Evolutionary conservation across 2,113 vertebrate species (phyloP).

Genomic region (Noturus placidus): DNA sequence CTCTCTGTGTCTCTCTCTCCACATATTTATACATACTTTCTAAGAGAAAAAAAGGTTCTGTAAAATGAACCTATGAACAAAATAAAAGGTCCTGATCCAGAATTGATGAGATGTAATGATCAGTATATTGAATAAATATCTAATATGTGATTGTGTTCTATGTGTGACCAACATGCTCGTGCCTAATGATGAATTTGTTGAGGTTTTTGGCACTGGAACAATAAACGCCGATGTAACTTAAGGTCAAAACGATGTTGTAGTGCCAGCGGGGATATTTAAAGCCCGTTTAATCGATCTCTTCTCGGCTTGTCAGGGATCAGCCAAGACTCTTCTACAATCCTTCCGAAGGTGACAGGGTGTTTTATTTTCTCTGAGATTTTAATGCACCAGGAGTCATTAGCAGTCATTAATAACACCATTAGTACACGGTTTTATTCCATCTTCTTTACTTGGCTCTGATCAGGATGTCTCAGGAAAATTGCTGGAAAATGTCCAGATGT

Average conservation of each 20-base stretch:
- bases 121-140: not conserved
- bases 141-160: not conserved
- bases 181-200: not conserved
- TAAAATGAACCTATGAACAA: not conserved
- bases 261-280: not conserved
- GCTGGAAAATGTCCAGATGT: constrained; percentile 51
- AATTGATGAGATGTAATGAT: not conserved
- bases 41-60: not conserved
- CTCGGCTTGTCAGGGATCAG: not conserved
- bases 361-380: constrained; percentile 40
- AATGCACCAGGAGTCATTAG: constrained; percentile 45
- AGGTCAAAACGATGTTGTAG: not conserved
- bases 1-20: no score
- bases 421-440: not conserved
- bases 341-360: constrained; percentile 24
- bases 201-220: not conserved
- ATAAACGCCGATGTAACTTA: not conserved
- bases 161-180: not conserved
- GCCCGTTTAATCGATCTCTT: not conserved
- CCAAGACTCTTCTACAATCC: not conserved
- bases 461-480: not conserved
- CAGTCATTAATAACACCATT: constrained; percentile 50
- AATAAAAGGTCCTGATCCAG: not conserved
- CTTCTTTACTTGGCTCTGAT: not conserved
- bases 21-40: no score